phyloP scores from a whole-genome alignment of 2,113 vertebrate species.

The Mystacornis crossleyi region DNA sequence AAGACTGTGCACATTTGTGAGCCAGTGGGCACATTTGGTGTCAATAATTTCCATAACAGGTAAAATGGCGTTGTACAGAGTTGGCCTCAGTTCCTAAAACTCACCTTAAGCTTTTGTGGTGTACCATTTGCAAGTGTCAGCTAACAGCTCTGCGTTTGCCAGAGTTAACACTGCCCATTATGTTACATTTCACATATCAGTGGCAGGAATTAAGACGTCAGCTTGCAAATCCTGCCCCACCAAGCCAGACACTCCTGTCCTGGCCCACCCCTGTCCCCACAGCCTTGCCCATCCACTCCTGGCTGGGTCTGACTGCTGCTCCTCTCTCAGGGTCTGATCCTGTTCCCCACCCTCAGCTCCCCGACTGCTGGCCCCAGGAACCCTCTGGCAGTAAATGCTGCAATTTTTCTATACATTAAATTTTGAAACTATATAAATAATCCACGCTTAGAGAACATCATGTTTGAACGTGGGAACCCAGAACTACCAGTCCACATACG shows the following conservation, averaged over 20 bases:
- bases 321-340: background rate
- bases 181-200: accelerated
- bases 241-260: background rate
- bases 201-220: background rate
- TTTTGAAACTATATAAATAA: background rate
- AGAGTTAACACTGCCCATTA: accelerated
- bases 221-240: accelerated
- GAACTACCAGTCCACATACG: background rate
- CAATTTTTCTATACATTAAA: background rate
- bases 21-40: background rate
- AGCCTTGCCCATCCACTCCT: background rate
- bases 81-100: background rate
- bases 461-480: background rate
- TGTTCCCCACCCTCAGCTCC: background rate
- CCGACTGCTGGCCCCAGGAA: background rate
- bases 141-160: background rate
- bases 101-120: background rate
- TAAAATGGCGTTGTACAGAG: background rate
- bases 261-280: background rate
- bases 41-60: background rate
- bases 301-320: background rate
- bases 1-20: background rate
- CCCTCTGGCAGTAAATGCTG: background rate
- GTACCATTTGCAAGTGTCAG: background rate
- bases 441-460: background rate